phyloP scores from a whole-genome alignment of 2,888 invertebrate species.

The Amphipyra tragopoginis region DNA sequence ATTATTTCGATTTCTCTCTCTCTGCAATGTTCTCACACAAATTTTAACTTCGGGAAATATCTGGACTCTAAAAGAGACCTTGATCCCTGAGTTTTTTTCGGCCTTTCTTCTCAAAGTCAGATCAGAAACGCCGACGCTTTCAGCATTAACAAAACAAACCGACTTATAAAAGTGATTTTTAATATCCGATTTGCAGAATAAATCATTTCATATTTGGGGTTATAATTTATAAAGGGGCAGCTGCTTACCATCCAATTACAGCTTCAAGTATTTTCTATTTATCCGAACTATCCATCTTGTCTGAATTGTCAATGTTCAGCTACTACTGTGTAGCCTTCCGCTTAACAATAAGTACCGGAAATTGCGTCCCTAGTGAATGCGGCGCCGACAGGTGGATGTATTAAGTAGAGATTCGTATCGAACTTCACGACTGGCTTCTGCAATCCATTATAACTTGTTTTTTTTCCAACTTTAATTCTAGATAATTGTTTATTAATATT shows the following conservation, averaged over 20 bases:
- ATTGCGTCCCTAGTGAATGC: constrained; percentile 52
- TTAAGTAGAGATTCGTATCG: constrained; percentile 47
- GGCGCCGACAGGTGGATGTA: constrained; percentile 53
- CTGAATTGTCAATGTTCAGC: constrained; percentile 44
- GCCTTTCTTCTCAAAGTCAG: no score
- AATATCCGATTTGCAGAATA: no score
- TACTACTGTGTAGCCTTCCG: constrained; percentile 41
- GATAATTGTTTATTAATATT: constrained; percentile 20
- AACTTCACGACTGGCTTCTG: constrained; percentile 24
- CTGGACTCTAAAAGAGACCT: no score
- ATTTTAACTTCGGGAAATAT: no score
- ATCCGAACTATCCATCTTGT: constrained; percentile 54
- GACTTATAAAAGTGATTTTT: no score
- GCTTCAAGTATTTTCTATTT: constrained; percentile 45
- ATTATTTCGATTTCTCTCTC: no score
- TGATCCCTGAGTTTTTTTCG: no score
- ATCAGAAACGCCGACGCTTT: no score
- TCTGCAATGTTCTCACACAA: no score
- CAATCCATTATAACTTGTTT: constrained; percentile 36
- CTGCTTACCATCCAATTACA: constrained; percentile 30
- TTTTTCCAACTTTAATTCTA: constrained; percentile 7
- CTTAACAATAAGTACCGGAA: constrained; percentile 58
- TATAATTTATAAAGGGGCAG: constrained; percentile 26
- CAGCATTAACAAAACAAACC: no score
- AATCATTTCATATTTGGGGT: no score